phyloP scores from a whole-genome alignment of 2,113 vertebrate species.

The Puntigrus tetrazona region DNA sequence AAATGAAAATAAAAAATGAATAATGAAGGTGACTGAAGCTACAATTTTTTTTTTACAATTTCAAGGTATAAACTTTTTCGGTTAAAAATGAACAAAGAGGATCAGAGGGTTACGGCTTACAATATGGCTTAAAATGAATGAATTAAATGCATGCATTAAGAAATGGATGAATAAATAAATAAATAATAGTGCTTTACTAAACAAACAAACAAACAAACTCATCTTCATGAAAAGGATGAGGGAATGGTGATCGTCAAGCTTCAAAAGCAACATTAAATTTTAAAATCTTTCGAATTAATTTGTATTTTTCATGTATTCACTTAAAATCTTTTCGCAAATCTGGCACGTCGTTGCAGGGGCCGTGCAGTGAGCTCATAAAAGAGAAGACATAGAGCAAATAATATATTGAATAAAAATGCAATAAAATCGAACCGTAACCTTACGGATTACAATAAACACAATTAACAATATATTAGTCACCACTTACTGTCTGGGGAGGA shows the following conservation, averaged over 20 bases:
- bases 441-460: background rate
- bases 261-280: background rate
- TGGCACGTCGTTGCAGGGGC: background rate
- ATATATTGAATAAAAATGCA: background rate
- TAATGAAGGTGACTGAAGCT: no score
- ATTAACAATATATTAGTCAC: background rate
- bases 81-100: no score
- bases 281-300: background rate
- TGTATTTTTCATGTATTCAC: background rate
- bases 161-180: no score
- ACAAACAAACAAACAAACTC: background rate
- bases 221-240: background rate
- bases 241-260: background rate
- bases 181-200: no score
- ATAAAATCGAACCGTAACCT: background rate
- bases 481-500: background rate
- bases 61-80: no score
- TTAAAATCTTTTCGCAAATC: background rate
- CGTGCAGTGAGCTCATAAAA: background rate
- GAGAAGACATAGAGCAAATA: background rate
- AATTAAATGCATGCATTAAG: background rate
- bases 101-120: no score
- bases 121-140: background rate
- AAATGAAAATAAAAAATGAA: no score
- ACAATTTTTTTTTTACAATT: no score